These are phyloP conservation scores for Mythimna loreyi DNA, from an alignment of 2,888 invertebrate species.

Conservation along the genomic window DNA sequence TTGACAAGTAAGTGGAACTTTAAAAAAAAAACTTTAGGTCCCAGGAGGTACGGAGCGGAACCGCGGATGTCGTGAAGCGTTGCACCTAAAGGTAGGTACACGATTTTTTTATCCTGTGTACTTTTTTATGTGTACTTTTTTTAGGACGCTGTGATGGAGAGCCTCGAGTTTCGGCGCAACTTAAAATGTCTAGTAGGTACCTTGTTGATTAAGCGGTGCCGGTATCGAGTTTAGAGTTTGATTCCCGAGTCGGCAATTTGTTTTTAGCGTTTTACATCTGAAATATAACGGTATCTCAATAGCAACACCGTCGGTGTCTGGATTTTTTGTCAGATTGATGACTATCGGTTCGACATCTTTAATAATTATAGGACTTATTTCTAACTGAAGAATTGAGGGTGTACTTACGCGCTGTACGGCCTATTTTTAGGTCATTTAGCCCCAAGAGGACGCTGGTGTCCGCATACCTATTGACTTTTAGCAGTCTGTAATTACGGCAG, in stretches of 20 bases:
- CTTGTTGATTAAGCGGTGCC: not conserved
- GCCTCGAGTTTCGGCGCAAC: not conserved
- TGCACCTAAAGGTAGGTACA: not conserved
- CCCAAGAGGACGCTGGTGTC: no score
- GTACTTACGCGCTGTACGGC: no score
- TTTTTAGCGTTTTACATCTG: not conserved
- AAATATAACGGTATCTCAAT: no score
- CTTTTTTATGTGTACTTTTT: not conserved
- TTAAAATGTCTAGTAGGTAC: not conserved
- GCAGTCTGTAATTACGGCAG: no score
- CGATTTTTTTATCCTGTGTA: not conserved
- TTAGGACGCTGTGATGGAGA: not conserved
- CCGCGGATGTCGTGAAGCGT: not conserved
- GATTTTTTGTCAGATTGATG: no score
- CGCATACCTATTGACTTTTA: no score
- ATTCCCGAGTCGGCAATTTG: not conserved
- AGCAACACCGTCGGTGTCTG: no score
- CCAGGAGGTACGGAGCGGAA: not conserved
- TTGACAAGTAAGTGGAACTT: slow-evolving; percentile 92
- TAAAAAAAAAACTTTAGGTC: not conserved
- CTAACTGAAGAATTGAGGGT: no score
- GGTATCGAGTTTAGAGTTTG: not conserved
- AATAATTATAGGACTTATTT: no score
- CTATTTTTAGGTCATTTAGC: no score
- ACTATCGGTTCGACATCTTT: no score